A percentile compares a stretch with the other conserved stretches of the same genome.
Conservation (phyloP, 2,888 invertebrate species). For the Brachylomia viminalis region DNA sequence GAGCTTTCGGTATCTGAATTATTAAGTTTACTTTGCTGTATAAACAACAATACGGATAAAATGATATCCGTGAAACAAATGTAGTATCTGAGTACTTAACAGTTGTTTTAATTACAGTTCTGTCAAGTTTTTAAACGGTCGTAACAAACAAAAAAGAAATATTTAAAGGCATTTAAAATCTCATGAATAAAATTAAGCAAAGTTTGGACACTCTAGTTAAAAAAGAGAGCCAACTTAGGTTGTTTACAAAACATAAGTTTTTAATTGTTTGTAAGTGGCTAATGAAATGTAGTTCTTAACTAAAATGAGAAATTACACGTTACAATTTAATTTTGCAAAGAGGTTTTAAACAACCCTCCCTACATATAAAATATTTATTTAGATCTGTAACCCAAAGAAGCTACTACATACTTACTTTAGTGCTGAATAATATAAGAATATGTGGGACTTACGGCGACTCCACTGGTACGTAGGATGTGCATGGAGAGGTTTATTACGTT, state of each 20-base stretch:
- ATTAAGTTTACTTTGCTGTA: neutral
- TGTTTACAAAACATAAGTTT: conserved; percentile 44
- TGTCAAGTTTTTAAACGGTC: neutral
- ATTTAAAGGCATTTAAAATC: conserved; percentile 18
- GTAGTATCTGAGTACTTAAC: neutral
- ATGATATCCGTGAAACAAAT: neutral
- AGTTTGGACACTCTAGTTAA: conserved; percentile 38
- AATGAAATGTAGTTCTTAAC: conserved; percentile 5
- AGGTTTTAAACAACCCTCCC: neutral
- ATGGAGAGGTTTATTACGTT: neutral
- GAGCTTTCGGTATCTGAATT: neutral
- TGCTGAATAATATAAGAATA: conserved; percentile 1
- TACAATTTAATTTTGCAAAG: conserved; percentile 10
- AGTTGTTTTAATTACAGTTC: neutral
- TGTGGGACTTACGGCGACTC: neutral
- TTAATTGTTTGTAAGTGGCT: conserved; percentile 41
- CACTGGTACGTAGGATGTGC: neutral
- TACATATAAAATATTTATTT: neutral
- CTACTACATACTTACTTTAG: neutral
- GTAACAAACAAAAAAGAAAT: neutral
- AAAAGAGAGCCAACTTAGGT: conserved; percentile 19
- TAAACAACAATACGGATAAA: neutral
- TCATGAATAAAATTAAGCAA: conserved; percentile 43
- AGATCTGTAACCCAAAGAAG: neutral
- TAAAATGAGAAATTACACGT: neutral